These are phyloP conservation scores for Acleris laterana DNA, from an alignment of 2,888 invertebrate genomes.

Conservation along the genomic window DNA sequence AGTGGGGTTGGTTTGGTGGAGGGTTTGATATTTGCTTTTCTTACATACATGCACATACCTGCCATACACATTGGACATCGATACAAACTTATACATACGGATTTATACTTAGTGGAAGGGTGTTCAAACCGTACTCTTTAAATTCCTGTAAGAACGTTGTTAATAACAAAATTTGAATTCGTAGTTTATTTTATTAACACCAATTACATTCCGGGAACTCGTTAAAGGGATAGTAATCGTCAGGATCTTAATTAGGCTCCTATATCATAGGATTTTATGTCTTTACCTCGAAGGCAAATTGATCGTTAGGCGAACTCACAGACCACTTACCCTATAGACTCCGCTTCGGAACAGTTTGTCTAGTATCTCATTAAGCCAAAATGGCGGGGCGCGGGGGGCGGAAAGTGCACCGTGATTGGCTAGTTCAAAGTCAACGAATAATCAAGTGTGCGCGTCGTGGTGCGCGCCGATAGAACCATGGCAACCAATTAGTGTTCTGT, in stretches of 20 bases:
- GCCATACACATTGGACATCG: no score
- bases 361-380: no score
- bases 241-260: slow-evolving; percentile 44
- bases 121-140: slow-evolving; percentile 23
- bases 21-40: slow-evolving; percentile 19
- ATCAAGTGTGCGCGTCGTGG: no score
- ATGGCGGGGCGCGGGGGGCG: no score
- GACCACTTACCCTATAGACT: no score
- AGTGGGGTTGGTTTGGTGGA: slow-evolving; percentile 27
- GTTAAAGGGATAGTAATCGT: slow-evolving; percentile 43
- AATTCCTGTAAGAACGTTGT: slow-evolving; percentile 23
- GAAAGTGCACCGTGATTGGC: no score
- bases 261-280: slow-evolving; percentile 48
- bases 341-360: no score
- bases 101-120: no score
- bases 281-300: slow-evolving; percentile 11
- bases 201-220: slow-evolving; percentile 41
- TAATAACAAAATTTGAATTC: slow-evolving; percentile 21
- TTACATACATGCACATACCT: slow-evolving; percentile 10
- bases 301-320: slow-evolving; percentile 5
- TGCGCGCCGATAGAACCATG: no score
- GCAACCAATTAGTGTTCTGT: no score
- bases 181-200: slow-evolving; percentile 34
- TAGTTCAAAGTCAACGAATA: no score
- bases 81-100: no score